These are phyloP conservation scores for Tachina grossa DNA, from an alignment of 2,888 invertebrate species.

Conservation along the genomic window DNA sequence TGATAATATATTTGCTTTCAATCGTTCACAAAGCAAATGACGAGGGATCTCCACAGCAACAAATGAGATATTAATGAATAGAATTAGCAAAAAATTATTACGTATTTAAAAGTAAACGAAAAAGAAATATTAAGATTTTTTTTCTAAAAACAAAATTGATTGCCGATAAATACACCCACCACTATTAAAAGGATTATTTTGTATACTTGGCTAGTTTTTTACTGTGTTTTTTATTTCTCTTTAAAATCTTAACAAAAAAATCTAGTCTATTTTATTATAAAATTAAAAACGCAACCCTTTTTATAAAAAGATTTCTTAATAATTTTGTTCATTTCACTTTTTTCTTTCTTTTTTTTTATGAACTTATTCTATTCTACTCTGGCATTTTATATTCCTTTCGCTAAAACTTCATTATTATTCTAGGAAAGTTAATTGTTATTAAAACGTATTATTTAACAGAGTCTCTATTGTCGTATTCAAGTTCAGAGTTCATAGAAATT, in stretches of 20 bases:
- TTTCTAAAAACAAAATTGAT: conserved; percentile 29
- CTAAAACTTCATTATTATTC: conserved; percentile 27
- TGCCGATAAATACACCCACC: conserved; percentile 55
- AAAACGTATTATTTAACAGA: conserved; percentile 36
- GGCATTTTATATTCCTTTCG: conserved; percentile 7
- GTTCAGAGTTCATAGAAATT: conserved; percentile 65
- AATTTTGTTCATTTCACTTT: conserved; percentile 59
- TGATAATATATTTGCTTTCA: neutral
- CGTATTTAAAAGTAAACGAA: conserved; percentile 50
- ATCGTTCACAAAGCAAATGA: conserved; percentile 21
- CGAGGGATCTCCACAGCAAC: conserved; percentile 16
- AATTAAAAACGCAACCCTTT: conserved; percentile 51
- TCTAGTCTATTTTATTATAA: conserved; percentile 27
- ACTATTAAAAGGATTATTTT: conserved; percentile 48
- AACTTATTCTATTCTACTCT: neutral
- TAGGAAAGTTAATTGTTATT: conserved; percentile 66
- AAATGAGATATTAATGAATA: conserved; percentile 37
- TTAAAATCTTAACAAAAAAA: conserved; percentile 43
- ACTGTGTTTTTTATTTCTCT: conserved; percentile 17
- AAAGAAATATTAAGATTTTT: conserved; percentile 39
- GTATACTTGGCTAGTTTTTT: conserved; percentile 31
- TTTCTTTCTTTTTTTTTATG: conserved; percentile 9
- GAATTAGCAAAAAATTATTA: conserved; percentile 50
- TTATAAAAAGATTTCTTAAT: conserved; percentile 34
- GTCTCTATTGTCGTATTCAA: conserved; percentile 21